These are phyloP conservation scores for Branchellion lobata DNA, from an alignment of 2,888 invertebrate species.

Conservation along the genomic window DNA sequence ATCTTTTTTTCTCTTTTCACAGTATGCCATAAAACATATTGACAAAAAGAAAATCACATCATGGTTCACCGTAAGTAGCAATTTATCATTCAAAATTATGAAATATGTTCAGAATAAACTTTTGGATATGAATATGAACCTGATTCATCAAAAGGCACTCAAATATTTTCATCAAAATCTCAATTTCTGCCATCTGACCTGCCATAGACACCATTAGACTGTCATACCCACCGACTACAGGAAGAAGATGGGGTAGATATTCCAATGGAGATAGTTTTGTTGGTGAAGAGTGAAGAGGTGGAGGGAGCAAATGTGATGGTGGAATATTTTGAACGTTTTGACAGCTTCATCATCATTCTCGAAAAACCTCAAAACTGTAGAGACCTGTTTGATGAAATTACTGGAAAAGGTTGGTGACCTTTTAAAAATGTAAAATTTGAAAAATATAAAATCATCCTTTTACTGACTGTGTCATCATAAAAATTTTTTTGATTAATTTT, in stretches of 20 bases:
- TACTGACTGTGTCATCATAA: no score
- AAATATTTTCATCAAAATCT: neutral
- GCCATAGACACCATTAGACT: no score
- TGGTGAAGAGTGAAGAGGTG: neutral
- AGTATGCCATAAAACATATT: conserved; percentile 18
- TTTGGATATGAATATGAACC: no score
- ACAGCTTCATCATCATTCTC: neutral
- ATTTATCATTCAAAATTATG: no score
- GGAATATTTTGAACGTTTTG: neutral
- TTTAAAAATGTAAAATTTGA: no score
- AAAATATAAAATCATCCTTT: no score
- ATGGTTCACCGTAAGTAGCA: neutral
- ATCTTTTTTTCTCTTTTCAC: neutral
- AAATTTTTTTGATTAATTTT: no score
- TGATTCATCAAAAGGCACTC: no score
- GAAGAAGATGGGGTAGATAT: conserved; percentile 8
- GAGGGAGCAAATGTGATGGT: neutral
- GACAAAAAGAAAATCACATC: conserved; percentile 7
- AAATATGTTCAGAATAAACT: no score
- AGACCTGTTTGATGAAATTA: conserved; percentile 2
- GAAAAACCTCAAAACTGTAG: neutral
- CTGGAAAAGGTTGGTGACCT: neutral
- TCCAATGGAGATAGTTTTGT: conserved; percentile 4
- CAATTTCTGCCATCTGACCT: no score
- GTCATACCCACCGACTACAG: neutral